A percentile compares a stretch with the other conserved stretches of the same genome.
These are phyloP conservation scores for Theristicus caerulescens DNA, from an alignment of 2,113 vertebrate species.

Conservation along the genomic window DNA sequence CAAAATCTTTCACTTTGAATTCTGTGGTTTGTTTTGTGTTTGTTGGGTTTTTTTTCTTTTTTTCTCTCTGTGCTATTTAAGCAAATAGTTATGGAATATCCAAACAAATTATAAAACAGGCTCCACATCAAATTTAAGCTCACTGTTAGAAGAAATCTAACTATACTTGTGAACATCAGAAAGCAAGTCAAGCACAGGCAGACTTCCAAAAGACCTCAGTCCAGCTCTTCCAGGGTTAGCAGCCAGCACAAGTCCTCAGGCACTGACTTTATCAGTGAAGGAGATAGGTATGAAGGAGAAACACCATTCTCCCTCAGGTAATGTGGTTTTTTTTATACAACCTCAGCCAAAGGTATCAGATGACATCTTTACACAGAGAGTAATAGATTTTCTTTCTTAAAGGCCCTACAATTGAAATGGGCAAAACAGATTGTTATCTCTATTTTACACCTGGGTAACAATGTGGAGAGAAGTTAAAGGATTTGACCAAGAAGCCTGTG, in stretches of 20 bases:
- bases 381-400: background rate
- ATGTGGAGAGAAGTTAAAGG: background rate
- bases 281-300: background rate
- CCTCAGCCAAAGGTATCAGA: background rate
- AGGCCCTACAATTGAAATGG: background rate
- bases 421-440: background rate
- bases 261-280: background rate
- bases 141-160: background rate
- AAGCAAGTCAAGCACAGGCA: background rate
- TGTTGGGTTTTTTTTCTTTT: background rate
- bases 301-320: background rate
- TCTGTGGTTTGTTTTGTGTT: background rate
- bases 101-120: background rate
- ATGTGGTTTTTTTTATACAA: background rate
- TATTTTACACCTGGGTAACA: background rate
- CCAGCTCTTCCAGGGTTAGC: background rate
- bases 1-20: background rate
- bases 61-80: background rate
- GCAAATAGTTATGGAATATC: background rate
- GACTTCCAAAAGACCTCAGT: background rate
- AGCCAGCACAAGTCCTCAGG: accelerated
- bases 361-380: background rate
- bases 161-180: background rate
- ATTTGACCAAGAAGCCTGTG: background rate
- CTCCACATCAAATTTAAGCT: background rate